Percentiles rank a stretch among this genome's conserved stretches.
Conservation (phyloP, 1,140 invertebrate genomes). For the Tetragnatha versicolor region DNA sequence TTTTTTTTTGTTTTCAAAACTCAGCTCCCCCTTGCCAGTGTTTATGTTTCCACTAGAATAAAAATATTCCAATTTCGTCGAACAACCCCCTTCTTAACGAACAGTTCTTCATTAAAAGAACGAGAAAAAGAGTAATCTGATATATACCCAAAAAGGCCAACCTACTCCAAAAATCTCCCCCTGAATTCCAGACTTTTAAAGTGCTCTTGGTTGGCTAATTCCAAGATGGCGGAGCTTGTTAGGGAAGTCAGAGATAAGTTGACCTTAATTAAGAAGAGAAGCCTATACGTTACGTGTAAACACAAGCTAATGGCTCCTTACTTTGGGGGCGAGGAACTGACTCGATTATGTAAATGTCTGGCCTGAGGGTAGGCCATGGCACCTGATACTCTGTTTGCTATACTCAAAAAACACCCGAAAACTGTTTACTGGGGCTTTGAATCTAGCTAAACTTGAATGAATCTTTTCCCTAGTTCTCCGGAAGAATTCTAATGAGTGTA, state of each 20-base stretch:
- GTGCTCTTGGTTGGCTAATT: not conserved
- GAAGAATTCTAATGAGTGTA: constrained; percentile 32
- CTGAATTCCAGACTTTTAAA: no score
- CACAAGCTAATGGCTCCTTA: constrained; percentile 17
- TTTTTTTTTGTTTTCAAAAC: no score
- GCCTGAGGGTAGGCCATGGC: not conserved
- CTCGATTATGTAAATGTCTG: constrained; percentile 38
- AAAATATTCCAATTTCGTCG: no score
- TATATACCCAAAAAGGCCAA: no score
- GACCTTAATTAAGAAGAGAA: constrained; percentile 10
- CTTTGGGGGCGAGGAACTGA: not conserved
- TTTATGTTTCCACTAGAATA: no score
- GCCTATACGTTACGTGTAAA: constrained; percentile 24
- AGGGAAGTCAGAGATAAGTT: not conserved
- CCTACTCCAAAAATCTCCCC: no score
- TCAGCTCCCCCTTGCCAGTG: no score
- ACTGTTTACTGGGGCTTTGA: not conserved
- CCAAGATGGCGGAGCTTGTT: constrained; percentile 8
- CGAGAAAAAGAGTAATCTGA: no score
- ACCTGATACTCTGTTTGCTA: constrained; percentile 5
- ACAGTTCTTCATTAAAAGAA: no score
- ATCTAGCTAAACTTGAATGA: no score
- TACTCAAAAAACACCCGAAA: not conserved
- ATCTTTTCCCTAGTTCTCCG: no score
- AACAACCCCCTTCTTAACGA: no score